Evolutionary conservation across 2,888 invertebrate genomes (phyloP), one percentile per base, ranked within the genome.

Genomic region (Cyaniris semiargus): DNA sequence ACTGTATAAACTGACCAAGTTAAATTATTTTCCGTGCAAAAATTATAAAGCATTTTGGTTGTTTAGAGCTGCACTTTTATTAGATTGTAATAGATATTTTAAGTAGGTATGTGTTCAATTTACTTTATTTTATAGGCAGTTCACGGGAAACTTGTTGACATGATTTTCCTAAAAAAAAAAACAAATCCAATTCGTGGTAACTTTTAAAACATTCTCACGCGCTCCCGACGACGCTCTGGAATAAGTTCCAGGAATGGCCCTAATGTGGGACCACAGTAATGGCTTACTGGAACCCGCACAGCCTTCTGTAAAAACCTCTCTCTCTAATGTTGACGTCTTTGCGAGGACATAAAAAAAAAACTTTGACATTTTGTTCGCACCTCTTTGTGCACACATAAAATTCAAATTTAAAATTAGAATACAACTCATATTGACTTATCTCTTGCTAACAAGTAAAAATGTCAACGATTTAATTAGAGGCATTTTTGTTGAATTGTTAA

Each of bases 211-310:
- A 71, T 71, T 71, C 71, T 38, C 71, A 71, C 71, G 71, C 38
- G 38, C 71, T 71, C 71, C n/a, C 10, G 38, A 18, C n/a, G 70
- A 71, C 38, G n/a, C 66, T 66, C 66, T 66, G 27, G 66, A 31
- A 66, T 66, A 66, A 27, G 27, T 83, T 82, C 83, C 79, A 53
- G 79, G 81, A 83, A 83, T 31, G 75, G 77, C 58, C 79, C 80
- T 81, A 80, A 80, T 82, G 81, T 79, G 79, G 78, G 81, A 79
- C 77, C 80, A 78, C 80, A 44, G 79, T 82, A 83, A 82, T 83
- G 82, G 79, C 78, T 83, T 81, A 75, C 81, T 83, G 82, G 83
- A 82, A 82, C 60, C 79, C 74, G 78, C 75, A 76, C 48, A 71
- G 76, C 76, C 78, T 81, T 81, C 27, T 31, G 7, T 38, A 27